These are phyloP conservation scores for Arvicanthis niloticus DNA, from an alignment of 2,113 vertebrate species.

Conservation along the genomic window DNA sequence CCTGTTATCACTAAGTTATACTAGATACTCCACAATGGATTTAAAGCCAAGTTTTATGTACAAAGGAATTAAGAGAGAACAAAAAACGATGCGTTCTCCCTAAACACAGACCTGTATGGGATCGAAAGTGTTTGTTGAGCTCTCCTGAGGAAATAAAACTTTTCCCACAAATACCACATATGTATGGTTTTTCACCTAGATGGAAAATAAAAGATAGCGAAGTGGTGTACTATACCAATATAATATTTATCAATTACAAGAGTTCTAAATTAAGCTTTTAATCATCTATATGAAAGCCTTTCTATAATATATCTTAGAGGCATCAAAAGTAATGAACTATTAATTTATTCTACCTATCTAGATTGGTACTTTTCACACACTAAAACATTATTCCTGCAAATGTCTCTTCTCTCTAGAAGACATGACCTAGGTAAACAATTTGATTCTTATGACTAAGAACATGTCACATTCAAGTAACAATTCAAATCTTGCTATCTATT, in stretches of 20 bases:
- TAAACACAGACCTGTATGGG: conserved; percentile 94
- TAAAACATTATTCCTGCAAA: conserved; percentile 57
- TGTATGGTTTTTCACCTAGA: conserved; percentile 93
- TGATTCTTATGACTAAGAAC: conserved; percentile 53
- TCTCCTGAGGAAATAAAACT: conserved; percentile 96
- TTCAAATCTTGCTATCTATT: conserved; percentile 57
- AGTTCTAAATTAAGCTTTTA: conserved; percentile 71
- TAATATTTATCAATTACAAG: conserved; percentile 78
- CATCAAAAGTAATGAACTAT: conserved; percentile 59
- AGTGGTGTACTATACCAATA: conserved; percentile 83
- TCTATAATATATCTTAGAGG: conserved; percentile 61
- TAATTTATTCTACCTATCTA: conserved; percentile 40
- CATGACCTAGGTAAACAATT: conserved; percentile 32
- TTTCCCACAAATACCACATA: conserved; percentile 94
- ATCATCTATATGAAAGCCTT: conserved; percentile 67
- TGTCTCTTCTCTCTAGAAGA: conserved; percentile 8
- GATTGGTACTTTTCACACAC: conserved; percentile 51
- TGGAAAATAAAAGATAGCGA: conserved; percentile 84
- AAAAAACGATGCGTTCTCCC: conserved; percentile 78
- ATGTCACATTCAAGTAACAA: conserved; percentile 13
- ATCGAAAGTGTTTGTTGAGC: conserved; percentile 96
- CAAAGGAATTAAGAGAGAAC: conserved; percentile 81
- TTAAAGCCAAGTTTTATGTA: conserved; percentile 79
- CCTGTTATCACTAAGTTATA: conserved; percentile 32
- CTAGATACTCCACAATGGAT: conserved; percentile 51